Evolutionary conservation across 2,888 invertebrate genomes (phyloP).

Genomic region (Dendrolimus houi): DNA sequence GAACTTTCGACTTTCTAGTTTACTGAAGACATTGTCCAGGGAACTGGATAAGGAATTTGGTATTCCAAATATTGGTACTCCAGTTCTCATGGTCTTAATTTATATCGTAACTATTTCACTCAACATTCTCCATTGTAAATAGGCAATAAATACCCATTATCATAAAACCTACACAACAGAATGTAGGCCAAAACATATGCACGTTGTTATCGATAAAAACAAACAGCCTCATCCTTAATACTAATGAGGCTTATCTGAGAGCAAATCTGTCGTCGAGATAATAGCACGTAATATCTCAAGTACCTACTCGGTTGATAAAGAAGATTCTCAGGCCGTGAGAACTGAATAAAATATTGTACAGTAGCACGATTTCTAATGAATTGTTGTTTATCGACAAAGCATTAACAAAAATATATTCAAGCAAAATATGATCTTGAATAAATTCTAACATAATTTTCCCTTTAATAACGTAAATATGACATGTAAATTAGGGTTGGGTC

Average conservation of each 20-base stretch:
- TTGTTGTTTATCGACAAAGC: too few species aligned
- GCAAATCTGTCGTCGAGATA: constrained; percentile 24
- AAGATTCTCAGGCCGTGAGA: constrained; percentile 27
- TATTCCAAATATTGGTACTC: too few species aligned
- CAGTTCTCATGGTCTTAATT: too few species aligned
- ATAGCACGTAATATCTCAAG: constrained; percentile 22
- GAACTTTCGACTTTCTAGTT: too few species aligned
- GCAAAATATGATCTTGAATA: too few species aligned
- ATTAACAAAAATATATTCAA: too few species aligned
- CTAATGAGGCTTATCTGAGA: constrained; percentile 26
- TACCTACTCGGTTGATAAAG: constrained; percentile 22
- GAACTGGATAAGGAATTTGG: too few species aligned
- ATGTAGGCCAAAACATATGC: background rate
- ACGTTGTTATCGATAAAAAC: background rate
- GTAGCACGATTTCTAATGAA: background rate
- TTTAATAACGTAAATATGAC: too few species aligned
- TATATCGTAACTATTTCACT: background rate
- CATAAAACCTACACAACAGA: background rate
- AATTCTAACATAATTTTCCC: too few species aligned
- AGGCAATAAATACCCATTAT: background rate
- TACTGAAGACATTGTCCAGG: too few species aligned
- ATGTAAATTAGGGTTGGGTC: too few species aligned
- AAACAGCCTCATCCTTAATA: background rate
- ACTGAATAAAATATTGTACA: constrained; percentile 17
- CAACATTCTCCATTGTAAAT: background rate